Evolutionary conservation across 2,888 invertebrate genomes (phyloP).

Genomic region (Drosophila borborema): DNA sequence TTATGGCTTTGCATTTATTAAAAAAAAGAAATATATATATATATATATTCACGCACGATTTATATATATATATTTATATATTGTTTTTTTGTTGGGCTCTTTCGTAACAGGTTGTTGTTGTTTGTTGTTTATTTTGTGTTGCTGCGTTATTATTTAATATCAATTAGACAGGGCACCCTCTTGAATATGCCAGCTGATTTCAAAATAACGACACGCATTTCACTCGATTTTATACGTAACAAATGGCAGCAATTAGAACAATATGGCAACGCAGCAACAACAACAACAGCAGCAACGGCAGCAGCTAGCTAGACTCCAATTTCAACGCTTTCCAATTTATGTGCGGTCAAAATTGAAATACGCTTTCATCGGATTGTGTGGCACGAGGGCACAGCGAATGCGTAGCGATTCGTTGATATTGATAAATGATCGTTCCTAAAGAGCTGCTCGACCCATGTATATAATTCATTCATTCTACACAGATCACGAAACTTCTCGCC

Average conservation of each 20-base stretch:
- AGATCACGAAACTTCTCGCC: constrained; percentile 5
- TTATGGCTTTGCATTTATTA: constrained; percentile 79
- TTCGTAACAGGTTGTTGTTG: constrained; percentile 67
- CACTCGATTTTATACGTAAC: constrained; percentile 59
- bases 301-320: constrained; percentile 57
- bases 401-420: constrained; percentile 53
- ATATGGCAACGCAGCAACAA: constrained; percentile 60
- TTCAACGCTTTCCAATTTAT: constrained; percentile 69
- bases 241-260: constrained; percentile 78
- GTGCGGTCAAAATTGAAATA: constrained; percentile 53
- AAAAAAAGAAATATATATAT: constrained; percentile 47
- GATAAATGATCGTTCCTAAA: constrained; percentile 73
- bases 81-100: constrained; percentile 12
- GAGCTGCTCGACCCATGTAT: constrained; percentile 32
- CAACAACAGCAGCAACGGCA: constrained; percentile 20
- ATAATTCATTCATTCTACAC: constrained; percentile 18
- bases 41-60: constrained; percentile 1
- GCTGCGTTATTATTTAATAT: constrained; percentile 72
- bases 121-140: constrained; percentile 39
- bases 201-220: constrained; percentile 78
- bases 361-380: constrained; percentile 40
- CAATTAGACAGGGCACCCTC: constrained; percentile 58
- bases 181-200: constrained; percentile 67
- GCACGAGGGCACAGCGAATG: constrained; percentile 49
- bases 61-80: not conserved